A percentile compares a stretch with the other conserved stretches of the same genome.
Conservation (phyloP, 2,113 vertebrate genomes). For the Microcebus tavaratra region DNA sequence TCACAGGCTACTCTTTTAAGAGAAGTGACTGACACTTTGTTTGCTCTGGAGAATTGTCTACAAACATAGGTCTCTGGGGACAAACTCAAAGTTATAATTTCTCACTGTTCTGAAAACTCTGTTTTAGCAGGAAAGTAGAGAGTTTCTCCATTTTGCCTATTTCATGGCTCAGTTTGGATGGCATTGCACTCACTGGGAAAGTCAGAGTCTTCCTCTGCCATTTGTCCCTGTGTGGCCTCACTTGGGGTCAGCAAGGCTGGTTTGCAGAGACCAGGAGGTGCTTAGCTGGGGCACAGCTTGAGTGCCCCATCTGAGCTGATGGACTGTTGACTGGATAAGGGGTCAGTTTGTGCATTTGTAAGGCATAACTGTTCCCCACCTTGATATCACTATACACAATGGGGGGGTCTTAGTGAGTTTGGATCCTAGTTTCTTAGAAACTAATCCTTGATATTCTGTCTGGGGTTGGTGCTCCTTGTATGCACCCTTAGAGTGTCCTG, state of each 20-base stretch:
- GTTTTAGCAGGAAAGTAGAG: not conserved
- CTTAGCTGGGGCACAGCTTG: not conserved
- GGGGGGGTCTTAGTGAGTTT: not conserved
- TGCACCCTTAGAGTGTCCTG: not conserved
- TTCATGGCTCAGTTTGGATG: not conserved
- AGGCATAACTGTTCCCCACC: not conserved
- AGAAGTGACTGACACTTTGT: constrained; percentile 48
- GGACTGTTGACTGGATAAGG: not conserved
- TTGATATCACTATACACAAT: not conserved
- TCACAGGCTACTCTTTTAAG: constrained; percentile 61
- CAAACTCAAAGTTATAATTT: constrained; percentile 77
- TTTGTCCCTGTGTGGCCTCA: not conserved
- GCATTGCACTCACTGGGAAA: not conserved
- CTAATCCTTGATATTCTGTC: not conserved
- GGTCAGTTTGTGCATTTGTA: not conserved
- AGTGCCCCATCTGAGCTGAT: not conserved
- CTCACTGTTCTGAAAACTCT: constrained; percentile 59
- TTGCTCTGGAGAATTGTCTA: constrained; percentile 53
- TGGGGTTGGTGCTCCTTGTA: not conserved
- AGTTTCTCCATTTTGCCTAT: constrained; percentile 6
- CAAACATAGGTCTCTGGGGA: constrained; percentile 60
- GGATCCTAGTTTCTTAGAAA: not conserved
- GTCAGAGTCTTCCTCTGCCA: not conserved
- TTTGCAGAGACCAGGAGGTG: not conserved
- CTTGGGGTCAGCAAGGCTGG: not conserved